Percentiles rank a stretch among this genome's conserved stretches.
Evolutionary conservation across 2,113 vertebrate species (phyloP).

Genomic region (Aegotheles bennettii): DNA sequence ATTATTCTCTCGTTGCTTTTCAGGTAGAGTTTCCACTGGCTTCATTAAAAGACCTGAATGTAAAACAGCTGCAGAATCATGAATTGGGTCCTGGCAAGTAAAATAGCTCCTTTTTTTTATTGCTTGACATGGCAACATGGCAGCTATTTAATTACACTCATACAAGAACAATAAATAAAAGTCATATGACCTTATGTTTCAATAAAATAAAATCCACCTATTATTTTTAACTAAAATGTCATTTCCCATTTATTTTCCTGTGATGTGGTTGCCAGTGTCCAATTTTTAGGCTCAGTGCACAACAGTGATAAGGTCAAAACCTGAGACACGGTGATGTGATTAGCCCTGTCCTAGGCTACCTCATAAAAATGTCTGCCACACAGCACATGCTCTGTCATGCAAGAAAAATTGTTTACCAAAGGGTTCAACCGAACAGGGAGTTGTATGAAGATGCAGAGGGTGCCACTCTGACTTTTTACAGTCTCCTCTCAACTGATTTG

Average conservation of each 20-base stretch:
- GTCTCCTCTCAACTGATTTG: not conserved
- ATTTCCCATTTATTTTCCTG: constrained; percentile 59
- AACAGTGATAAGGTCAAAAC: constrained; percentile 65
- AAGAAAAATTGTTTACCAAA: constrained; percentile 47
- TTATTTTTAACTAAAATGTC: constrained; percentile 64
- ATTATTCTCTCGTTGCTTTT: constrained; percentile 25
- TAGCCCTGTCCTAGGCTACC: constrained; percentile 52
- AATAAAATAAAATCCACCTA: constrained; percentile 47
- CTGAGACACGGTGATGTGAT: constrained; percentile 55
- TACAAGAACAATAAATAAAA: constrained; percentile 62
- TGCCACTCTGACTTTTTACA: not conserved
- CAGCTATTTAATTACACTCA: constrained; percentile 56
- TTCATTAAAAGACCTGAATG: constrained; percentile 16
- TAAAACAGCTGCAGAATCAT: constrained; percentile 44
- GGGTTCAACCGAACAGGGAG: not conserved
- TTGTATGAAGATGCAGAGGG: not conserved
- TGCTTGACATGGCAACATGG: not conserved
- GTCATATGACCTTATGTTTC: constrained; percentile 31
- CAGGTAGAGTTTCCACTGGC: constrained; percentile 30
- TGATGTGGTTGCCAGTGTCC: constrained; percentile 20
- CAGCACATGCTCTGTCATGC: constrained; percentile 33
- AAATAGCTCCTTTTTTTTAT: not conserved
- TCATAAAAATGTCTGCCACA: constrained; percentile 57
- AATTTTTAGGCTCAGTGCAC: constrained; percentile 70
- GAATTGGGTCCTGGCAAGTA: not conserved